A percentile compares a stretch with the other conserved stretches of the same genome.
phyloP scores from a whole-genome alignment of 2,888 invertebrate genomes.

The Troglohyphantes excavatus region DNA sequence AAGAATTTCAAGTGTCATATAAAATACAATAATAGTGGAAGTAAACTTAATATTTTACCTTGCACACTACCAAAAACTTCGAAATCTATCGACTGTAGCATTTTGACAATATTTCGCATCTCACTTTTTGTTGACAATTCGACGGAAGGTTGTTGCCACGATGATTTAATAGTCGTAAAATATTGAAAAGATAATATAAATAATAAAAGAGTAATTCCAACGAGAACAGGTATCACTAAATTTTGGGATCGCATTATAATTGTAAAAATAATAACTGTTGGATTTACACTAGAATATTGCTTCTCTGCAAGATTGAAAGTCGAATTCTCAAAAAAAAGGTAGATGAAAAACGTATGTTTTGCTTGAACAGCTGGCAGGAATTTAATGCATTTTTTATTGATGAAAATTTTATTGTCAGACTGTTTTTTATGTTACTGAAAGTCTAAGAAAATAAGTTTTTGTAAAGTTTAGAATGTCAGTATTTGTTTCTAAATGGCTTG shows the following conservation, averaged over 20 bases:
- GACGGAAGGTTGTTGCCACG: conserved; percentile 41
- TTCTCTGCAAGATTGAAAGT: not conserved
- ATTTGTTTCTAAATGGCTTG: no score
- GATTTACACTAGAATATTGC: not conserved
- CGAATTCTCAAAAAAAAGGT: no score
- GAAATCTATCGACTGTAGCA: conserved; percentile 72
- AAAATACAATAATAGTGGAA: not conserved
- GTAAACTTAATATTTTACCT: conserved; percentile 27
- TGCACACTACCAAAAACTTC: conserved; percentile 71
- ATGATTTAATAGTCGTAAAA: conserved; percentile 3
- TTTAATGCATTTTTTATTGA: not conserved
- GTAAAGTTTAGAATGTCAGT: no score
- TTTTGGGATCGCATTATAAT: not conserved
- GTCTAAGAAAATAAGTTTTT: no score
- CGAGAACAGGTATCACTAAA: conserved; percentile 6
- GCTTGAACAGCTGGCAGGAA: not conserved
- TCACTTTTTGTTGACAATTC: conserved; percentile 18
- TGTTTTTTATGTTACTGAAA: not conserved
- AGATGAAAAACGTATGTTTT: not conserved
- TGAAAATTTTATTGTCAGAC: not conserved
- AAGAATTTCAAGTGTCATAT: not conserved
- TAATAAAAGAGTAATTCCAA: conserved; percentile 37
- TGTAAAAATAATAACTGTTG: not conserved
- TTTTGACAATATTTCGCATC: conserved; percentile 48
- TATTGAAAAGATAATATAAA: conserved; percentile 14